Conservation (phyloP, 1,140 invertebrate genomes). For the Aethina tumida region DNA sequence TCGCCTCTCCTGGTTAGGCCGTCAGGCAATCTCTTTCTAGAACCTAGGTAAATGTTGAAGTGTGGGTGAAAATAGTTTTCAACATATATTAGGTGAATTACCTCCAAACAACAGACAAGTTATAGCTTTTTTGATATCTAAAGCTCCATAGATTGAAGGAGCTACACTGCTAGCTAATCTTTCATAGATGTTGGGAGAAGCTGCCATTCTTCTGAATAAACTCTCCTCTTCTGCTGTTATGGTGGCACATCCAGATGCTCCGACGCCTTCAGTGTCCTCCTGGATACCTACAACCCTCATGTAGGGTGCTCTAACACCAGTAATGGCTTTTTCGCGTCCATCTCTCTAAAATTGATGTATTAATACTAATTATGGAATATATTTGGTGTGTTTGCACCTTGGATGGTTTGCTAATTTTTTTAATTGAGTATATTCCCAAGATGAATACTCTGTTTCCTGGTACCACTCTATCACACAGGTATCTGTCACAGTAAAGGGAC, state of each 20-base stretch:
- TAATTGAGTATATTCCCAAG: slow-evolving; percentile 95
- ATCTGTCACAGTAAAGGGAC: slow-evolving; percentile 87
- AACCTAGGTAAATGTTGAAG: slow-evolving; percentile 40
- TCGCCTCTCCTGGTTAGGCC: slow-evolving; percentile 91
- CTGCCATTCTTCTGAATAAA: slow-evolving; percentile 75
- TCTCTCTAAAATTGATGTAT: slow-evolving; percentile 44
- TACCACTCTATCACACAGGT: slow-evolving; percentile 89
- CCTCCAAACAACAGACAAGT: slow-evolving; percentile 93
- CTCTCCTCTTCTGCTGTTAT: slow-evolving; percentile 87
- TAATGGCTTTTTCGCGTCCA: slow-evolving; percentile 73
- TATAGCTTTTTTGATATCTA: slow-evolving; percentile 96
- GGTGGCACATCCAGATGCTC: slow-evolving; percentile 43
- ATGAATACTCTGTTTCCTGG: slow-evolving; percentile 93
- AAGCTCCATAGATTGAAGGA: slow-evolving; percentile 91
- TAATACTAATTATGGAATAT: slow-evolving; percentile 9
- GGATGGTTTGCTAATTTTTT: slow-evolving; percentile 62
- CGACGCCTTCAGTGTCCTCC: slow-evolving; percentile 72
- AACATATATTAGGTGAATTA: slow-evolving; percentile 11
- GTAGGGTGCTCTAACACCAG: slow-evolving; percentile 90
- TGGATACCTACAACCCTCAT: slow-evolving; percentile 88
- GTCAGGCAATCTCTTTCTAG: slow-evolving; percentile 85
- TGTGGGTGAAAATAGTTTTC: not conserved
- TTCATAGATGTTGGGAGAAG: slow-evolving; percentile 81
- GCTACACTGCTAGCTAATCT: slow-evolving; percentile 86
- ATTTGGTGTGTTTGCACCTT: slow-evolving; percentile 32